Evolutionary conservation across 2,888 invertebrate species (phyloP).

Genomic region (Chrysopilus asiliformis): DNA sequence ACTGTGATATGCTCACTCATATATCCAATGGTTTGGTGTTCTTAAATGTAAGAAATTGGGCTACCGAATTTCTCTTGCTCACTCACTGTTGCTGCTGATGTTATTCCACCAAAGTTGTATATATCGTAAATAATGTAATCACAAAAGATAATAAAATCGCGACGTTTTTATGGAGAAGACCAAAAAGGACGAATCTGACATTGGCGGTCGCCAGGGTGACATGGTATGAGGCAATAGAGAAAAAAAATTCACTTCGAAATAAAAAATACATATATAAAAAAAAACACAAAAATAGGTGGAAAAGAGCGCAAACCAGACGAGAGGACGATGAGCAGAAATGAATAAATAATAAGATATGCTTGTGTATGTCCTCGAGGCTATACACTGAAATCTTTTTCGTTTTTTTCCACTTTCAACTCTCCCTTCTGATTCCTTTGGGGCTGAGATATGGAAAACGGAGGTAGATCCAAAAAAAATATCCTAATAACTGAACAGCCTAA

Average conservation of each 20-base stretch:
- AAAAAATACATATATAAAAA: neutral
- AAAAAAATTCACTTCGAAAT: no score
- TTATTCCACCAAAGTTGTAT: neutral
- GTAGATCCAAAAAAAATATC: no score
- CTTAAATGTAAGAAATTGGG: no score
- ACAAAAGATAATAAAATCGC: conserved; percentile 10
- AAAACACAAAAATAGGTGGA: neutral
- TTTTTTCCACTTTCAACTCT: no score
- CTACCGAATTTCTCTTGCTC: neutral
- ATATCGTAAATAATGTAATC: conserved; percentile 9
- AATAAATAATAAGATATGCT: conserved; percentile 9
- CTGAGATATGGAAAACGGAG: no score
- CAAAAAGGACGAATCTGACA: neutral
- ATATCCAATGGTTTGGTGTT: no score
- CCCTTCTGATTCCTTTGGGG: no score
- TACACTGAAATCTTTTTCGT: no score
- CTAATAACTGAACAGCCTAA: neutral
- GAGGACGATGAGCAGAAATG: conserved; percentile 6
- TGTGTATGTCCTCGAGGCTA: conserved; percentile 7
- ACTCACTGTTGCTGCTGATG: no score
- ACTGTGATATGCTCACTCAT: no score
- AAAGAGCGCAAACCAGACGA: neutral
- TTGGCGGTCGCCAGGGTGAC: neutral
- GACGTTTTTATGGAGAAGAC: conserved; percentile 8
- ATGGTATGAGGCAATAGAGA: neutral